Evolutionary conservation across 2,888 invertebrate genomes (phyloP).

Genomic region (Antitype chi): DNA sequence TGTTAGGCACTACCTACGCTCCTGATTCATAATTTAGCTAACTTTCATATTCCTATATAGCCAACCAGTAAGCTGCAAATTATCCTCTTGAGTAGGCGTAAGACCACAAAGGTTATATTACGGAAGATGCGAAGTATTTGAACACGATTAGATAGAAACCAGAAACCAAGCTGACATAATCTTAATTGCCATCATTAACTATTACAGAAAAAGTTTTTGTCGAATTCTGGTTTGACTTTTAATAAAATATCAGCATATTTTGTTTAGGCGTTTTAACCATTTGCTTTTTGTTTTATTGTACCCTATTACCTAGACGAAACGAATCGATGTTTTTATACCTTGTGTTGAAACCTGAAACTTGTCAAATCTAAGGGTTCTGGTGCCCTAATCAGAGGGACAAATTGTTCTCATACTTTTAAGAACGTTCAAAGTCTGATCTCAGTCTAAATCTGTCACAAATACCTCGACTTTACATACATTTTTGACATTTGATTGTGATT

Average conservation of each 20-base stretch:
- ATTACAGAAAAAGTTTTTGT: neutral
- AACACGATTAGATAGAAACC: constrained; percentile 1
- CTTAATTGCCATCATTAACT: neutral
- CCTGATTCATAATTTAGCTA: constrained; percentile 50
- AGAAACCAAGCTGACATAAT: neutral
- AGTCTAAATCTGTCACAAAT: too few species aligned
- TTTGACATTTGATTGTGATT: too few species aligned
- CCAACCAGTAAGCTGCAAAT: constrained; percentile 41
- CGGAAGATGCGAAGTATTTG: constrained; percentile 44
- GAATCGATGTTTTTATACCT: neutral
- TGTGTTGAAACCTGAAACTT: neutral
- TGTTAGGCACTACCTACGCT: constrained; percentile 47
- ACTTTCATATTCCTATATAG: constrained; percentile 55
- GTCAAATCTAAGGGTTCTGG: too few species aligned
- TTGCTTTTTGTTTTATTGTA: neutral
- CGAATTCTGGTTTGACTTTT: neutral
- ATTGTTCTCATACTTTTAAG: too few species aligned
- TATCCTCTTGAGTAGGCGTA: constrained; percentile 49
- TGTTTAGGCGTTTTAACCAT: neutral
- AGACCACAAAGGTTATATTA: constrained; percentile 47
- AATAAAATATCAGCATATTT: neutral
- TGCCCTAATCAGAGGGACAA: too few species aligned
- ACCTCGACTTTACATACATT: too few species aligned
- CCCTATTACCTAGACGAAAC: neutral
- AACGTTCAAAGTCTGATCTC: too few species aligned